A percentile compares a stretch with the other conserved stretches of the same genome.
Evolutionary conservation across 2,888 invertebrate genomes (phyloP).

Genomic region (Chorisops tibialis): DNA sequence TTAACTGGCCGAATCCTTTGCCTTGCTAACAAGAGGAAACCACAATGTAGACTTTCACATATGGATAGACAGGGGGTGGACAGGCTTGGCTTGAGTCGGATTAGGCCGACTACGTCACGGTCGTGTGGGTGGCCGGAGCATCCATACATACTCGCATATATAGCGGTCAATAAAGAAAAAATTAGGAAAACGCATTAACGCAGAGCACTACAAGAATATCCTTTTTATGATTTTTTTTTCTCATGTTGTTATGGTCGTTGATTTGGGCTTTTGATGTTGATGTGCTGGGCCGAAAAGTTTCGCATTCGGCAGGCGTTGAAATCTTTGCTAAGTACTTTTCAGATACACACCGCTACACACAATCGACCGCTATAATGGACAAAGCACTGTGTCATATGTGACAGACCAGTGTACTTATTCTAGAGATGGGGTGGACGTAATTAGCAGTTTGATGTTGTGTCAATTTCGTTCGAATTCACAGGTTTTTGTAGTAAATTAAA

Average conservation of each 20-base stretch:
- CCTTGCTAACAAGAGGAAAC: too few species aligned
- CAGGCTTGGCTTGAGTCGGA: too few species aligned
- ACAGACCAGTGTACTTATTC: background rate
- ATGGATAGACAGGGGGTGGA: too few species aligned
- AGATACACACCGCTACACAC: background rate
- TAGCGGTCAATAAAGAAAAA: conserved; percentile 30
- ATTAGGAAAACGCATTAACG: conserved; percentile 41
- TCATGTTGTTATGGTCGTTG: conserved; percentile 3
- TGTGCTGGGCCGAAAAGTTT: background rate
- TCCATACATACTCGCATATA: background rate
- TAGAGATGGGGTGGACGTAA: conserved; percentile 18
- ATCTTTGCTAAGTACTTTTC: background rate
- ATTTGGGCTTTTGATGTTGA: background rate
- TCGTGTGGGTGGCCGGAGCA: too few species aligned
- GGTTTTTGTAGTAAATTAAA: too few species aligned
- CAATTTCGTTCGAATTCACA: too few species aligned
- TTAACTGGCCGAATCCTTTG: too few species aligned
- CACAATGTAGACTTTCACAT: too few species aligned
- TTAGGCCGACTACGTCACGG: too few species aligned
- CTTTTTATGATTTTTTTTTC: conserved; percentile 40
- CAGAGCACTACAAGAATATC: conserved; percentile 44
- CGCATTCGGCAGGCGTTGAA: background rate
- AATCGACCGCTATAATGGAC: background rate
- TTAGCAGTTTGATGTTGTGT: conserved; percentile 29
- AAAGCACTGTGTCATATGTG: background rate